These are phyloP conservation scores for Drosophila sp. DNA, from an alignment of 1,140 invertebrate genomes.

Conservation along the genomic window DNA sequence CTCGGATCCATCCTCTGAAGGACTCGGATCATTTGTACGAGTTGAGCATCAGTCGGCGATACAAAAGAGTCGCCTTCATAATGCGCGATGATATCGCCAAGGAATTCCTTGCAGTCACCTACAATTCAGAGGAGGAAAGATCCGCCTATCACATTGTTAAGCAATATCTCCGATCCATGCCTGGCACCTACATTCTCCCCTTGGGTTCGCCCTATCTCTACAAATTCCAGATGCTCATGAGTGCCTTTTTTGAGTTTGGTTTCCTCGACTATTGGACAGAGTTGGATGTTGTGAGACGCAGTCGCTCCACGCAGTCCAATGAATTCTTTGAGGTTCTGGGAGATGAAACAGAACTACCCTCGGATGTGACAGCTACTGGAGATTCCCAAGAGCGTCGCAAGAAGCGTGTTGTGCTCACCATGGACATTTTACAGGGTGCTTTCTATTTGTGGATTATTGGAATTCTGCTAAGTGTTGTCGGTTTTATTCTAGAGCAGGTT, in stretches of 20 bases:
- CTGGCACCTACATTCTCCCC: constrained; percentile 68
- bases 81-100: constrained; percentile 66
- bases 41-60: constrained; percentile 24
- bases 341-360: constrained; percentile 49
- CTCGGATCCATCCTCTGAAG: constrained; percentile 24
- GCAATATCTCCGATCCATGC: constrained; percentile 70
- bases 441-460: constrained; percentile 29
- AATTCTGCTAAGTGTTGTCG: constrained; percentile 1
- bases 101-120: constrained; percentile 67
- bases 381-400: constrained; percentile 23
- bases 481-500: constrained; percentile 10
- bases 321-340: constrained; percentile 66
- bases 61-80: constrained; percentile 54
- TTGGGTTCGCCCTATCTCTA: constrained; percentile 71
- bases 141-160: constrained; percentile 75
- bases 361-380: constrained; percentile 27
- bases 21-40: constrained; percentile 46
- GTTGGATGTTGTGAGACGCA: constrained; percentile 47
- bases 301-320: constrained; percentile 47
- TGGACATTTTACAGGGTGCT: constrained; percentile 27
- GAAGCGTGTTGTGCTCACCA: constrained; percentile 39
- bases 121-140: constrained; percentile 52
- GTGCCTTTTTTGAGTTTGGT: constrained; percentile 65
- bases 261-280: constrained; percentile 68
- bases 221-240: constrained; percentile 64